These are phyloP conservation scores for Hippocampus abdominalis DNA, from an alignment of 2,113 vertebrate genomes.

Conservation along the genomic window DNA sequence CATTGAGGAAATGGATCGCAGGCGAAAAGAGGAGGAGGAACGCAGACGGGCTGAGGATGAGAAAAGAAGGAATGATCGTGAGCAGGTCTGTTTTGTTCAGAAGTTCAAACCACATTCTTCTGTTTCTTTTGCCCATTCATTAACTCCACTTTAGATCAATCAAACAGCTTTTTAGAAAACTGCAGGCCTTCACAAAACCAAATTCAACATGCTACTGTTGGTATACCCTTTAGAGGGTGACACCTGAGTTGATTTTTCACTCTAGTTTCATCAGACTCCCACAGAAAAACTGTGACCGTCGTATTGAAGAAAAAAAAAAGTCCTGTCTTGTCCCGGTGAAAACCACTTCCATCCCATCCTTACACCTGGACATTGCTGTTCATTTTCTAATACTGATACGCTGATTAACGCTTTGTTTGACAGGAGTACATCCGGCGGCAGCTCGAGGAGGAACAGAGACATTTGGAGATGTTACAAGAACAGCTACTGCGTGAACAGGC, in stretches of 20 bases:
- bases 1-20: constrained; percentile 89
- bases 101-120: neutral
- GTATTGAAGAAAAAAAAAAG: no score
- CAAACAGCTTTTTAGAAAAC: neutral
- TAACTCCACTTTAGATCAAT: neutral
- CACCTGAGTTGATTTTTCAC: no score
- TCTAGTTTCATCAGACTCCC: no score
- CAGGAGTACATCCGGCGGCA: constrained; percentile 98
- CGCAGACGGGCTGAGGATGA: constrained; percentile 91
- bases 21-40: constrained; percentile 95
- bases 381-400: neutral
- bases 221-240: no score
- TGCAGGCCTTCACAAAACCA: neutral
- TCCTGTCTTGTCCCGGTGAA: no score
- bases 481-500: constrained; percentile 98
- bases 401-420: constrained; percentile 23
- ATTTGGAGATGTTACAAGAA: constrained; percentile 98
- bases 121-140: neutral
- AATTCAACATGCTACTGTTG: no score
- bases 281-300: no score
- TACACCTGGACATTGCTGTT: neutral
- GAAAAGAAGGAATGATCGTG: constrained; percentile 91
- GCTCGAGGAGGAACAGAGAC: constrained; percentile 98
- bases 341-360: no score
- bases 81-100: constrained; percentile 78